Conservation (phyloP, 2,888 invertebrate species). For the Conus canariensis region DNA sequence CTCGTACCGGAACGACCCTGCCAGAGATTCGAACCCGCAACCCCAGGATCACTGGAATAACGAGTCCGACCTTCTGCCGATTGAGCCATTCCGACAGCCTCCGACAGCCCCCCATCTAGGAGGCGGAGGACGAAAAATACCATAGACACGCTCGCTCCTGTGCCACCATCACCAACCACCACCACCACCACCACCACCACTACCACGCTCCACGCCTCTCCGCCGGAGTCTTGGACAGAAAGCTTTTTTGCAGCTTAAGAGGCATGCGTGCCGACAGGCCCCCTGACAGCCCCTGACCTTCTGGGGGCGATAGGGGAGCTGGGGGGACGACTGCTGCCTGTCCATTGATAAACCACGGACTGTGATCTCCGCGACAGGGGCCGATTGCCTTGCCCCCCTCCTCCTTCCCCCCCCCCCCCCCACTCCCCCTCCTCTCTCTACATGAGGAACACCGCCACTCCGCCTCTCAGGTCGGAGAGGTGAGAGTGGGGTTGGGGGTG, state of each 20-base stretch:
- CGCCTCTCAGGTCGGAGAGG: too few relatives aligned
- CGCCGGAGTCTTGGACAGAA: background rate
- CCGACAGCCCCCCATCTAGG: background rate
- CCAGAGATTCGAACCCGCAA: too few relatives aligned
- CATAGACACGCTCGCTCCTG: background rate
- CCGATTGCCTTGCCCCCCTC: background rate
- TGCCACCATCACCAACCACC: background rate
- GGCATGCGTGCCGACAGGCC: background rate
- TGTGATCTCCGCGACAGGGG: background rate
- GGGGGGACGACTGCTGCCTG: constrained; percentile 6
- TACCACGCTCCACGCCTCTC: too few relatives aligned
- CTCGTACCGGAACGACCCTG: too few relatives aligned
- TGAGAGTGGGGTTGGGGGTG: background rate
- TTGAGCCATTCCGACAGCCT: too few relatives aligned
- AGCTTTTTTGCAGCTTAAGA: background rate
- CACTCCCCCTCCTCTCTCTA: background rate
- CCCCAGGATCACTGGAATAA: too few relatives aligned
- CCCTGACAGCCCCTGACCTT: background rate
- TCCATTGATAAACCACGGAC: constrained; percentile 11
- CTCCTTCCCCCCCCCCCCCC: background rate
- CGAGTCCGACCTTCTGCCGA: too few relatives aligned
- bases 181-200: too few relatives aligned
- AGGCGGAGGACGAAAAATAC: background rate
- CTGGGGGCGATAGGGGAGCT: background rate
- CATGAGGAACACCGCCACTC: too few relatives aligned